Evolutionary conservation across 1,140 invertebrate genomes (phyloP).

Genomic region (Drosophila ohnishii): DNA sequence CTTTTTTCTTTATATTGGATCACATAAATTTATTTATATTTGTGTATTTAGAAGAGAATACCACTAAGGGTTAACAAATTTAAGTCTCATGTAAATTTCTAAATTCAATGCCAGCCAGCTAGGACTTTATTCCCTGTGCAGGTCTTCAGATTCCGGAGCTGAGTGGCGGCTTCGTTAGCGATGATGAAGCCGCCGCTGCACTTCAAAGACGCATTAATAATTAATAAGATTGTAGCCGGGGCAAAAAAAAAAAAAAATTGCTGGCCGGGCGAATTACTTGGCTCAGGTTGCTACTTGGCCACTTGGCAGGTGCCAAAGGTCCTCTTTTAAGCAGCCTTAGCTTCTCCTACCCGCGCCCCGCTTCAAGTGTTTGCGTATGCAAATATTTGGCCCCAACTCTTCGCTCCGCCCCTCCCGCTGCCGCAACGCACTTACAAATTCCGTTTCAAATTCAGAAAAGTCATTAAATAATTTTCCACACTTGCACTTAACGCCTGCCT

Average conservation of each 20-base stretch:
- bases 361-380: conserved; percentile 65
- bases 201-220: conserved; percentile 75
- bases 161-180: conserved; percentile 73
- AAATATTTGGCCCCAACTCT: conserved; percentile 67
- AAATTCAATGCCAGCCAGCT: too few species aligned
- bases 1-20: too few species aligned
- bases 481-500: conserved; percentile 71
- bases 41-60: too few species aligned
- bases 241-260: conserved; percentile 44
- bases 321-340: conserved; percentile 41
- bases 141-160: conserved; percentile 31
- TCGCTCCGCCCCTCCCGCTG: conserved; percentile 31
- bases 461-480: conserved; percentile 82
- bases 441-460: conserved; percentile 82
- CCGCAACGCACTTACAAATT: conserved; percentile 75
- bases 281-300: conserved; percentile 56
- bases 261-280: conserved; percentile 36
- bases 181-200: conserved; percentile 54
- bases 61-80: too few species aligned
- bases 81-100: too few species aligned
- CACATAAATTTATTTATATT: too few species aligned
- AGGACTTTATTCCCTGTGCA: conserved; percentile 1
- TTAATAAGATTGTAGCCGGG: conserved; percentile 67
- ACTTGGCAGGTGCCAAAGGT: conserved; percentile 51
- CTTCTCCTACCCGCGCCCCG: conserved; percentile 5